phyloP scores from a whole-genome alignment of 92 coral and sea anemone genomes.

The Desmophyllum pertusum region DNA sequence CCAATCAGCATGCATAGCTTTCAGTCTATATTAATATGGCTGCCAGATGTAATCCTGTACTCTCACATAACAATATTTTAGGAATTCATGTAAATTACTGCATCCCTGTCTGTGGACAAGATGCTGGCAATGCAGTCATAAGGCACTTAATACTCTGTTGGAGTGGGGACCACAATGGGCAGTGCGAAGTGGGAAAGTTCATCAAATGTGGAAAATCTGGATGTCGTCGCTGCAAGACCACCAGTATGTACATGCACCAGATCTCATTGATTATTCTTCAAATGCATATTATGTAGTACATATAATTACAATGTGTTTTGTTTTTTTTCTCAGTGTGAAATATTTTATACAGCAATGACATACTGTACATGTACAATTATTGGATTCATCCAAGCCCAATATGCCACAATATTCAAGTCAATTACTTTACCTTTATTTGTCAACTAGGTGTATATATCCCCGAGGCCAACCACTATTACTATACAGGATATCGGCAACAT shows the following conservation, averaged over 20 bases:
- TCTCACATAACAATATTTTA: not conserved
- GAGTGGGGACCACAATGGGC: slow-evolving; percentile 62
- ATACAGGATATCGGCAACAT: slow-evolving; percentile 26
- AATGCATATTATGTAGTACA: not conserved
- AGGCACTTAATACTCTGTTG: slow-evolving; percentile 61
- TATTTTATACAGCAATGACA: too few relatives aligned
- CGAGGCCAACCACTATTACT: slow-evolving; percentile 38
- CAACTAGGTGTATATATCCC: slow-evolving; percentile 28
- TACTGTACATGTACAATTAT: not conserved
- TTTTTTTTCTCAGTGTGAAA: too few relatives aligned
- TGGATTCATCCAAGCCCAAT: not conserved
- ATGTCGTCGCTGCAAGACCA: slow-evolving; percentile 55
- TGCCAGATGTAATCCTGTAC: not conserved
- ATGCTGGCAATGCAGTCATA: slow-evolving; percentile 35
- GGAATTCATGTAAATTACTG: slow-evolving; percentile 42
- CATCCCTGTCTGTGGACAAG: slow-evolving; percentile 23
- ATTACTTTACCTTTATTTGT: not conserved
- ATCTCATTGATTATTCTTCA: not conserved
- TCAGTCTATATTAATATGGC: not conserved
- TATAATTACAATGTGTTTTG: too few relatives aligned
- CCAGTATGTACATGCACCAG: not conserved
- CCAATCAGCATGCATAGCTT: not conserved
- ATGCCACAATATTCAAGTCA: too few relatives aligned
- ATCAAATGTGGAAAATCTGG: slow-evolving; percentile 57
- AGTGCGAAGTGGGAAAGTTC: slow-evolving; percentile 69